phyloP scores from a whole-genome alignment of 2,113 vertebrate genomes.

The Eulacestoma nigropectus region DNA sequence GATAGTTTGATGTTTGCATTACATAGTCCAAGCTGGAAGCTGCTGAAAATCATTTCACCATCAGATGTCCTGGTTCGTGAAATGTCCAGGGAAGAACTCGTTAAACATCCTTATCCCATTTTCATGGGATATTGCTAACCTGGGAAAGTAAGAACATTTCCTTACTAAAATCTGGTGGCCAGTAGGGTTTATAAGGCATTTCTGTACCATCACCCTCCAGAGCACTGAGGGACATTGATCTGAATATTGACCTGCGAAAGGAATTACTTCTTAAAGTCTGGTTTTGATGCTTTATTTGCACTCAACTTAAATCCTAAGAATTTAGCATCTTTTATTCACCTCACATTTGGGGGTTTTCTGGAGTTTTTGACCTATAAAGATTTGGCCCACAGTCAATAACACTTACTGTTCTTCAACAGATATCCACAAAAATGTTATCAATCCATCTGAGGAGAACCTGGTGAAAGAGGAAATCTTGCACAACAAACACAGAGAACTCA shows the following conservation, averaged over 20 bases:
- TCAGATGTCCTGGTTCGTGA: not conserved
- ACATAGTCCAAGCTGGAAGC: not conserved
- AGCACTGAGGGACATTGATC: not conserved
- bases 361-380: not conserved
- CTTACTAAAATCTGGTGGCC: not conserved
- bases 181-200: not conserved
- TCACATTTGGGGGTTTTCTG: not conserved
- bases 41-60: not conserved
- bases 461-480: slow-evolving; percentile 76
- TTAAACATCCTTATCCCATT: not conserved
- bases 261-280: not conserved
- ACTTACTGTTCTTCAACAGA: slow-evolving; percentile 66
- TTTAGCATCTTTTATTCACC: not conserved
- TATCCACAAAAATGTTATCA: slow-evolving; percentile 85
- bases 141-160: not conserved
- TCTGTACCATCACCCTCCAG: not conserved
- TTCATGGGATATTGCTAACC: not conserved
- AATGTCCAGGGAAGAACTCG: not conserved
- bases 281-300: not conserved
- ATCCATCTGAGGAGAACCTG: slow-evolving; percentile 72
- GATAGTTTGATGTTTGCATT: not conserved
- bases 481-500: slow-evolving; percentile 85
- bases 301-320: not conserved
- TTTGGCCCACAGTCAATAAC: not conserved
- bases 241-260: not conserved